These are phyloP conservation scores for Dermatophagoides farinae DNA, from an alignment of 1,140 invertebrate genomes.

Conservation along the genomic window DNA sequence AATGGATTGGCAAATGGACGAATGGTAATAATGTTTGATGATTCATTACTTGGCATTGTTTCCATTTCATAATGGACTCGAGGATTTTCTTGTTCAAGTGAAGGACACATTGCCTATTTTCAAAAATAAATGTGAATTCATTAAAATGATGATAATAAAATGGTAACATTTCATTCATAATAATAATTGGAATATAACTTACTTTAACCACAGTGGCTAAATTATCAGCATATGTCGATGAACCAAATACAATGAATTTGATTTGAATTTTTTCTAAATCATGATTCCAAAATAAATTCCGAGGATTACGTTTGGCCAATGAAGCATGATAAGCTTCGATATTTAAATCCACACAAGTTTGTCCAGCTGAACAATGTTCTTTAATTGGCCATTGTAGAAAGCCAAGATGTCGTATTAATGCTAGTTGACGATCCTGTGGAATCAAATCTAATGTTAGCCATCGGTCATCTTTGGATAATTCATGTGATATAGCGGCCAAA, in stretches of 20 bases:
- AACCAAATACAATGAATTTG: background rate
- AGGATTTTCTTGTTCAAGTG: slow-evolving; percentile 3
- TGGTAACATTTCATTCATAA: background rate
- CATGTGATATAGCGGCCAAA: slow-evolving; percentile 76
- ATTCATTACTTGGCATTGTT: slow-evolving; percentile 39
- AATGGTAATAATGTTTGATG: slow-evolving; percentile 38
- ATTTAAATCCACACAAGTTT: slow-evolving; percentile 65
- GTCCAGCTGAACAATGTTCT: slow-evolving; percentile 75
- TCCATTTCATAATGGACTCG: background rate
- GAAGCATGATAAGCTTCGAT: slow-evolving; percentile 30
- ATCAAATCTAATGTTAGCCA: slow-evolving; percentile 77
- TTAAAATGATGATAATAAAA: slow-evolving; percentile 11
- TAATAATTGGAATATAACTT: background rate
- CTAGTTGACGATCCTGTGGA: slow-evolving; percentile 78
- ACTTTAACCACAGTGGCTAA: slow-evolving; percentile 3
- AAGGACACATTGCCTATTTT: slow-evolving; percentile 22
- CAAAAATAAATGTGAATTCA: slow-evolving; percentile 39
- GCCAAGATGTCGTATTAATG: slow-evolving; percentile 81
- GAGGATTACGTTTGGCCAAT: background rate
- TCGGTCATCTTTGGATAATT: slow-evolving; percentile 60
- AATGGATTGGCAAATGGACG: slow-evolving; percentile 30
- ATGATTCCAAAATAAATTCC: background rate
- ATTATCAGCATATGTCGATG: background rate
- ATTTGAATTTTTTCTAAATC: background rate
- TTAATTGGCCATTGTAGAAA: slow-evolving; percentile 85